A percentile compares a stretch with the other conserved stretches of the same genome.
Evolutionary conservation across 2,888 invertebrate genomes (phyloP).

Genomic region (Meiosimyza decipiens): DNA sequence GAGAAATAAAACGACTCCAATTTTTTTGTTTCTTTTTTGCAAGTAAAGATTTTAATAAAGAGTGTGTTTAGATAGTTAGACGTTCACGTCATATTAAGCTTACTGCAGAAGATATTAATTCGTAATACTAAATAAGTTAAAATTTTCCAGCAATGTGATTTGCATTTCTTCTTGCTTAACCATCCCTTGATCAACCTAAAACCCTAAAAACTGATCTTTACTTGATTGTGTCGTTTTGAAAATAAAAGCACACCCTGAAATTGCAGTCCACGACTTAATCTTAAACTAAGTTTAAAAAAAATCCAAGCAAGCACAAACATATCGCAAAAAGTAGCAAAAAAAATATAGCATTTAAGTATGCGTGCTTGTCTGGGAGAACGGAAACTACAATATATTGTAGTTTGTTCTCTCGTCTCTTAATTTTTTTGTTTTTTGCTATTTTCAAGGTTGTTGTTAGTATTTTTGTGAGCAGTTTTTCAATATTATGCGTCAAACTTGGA

Average conservation of each 20-base stretch:
- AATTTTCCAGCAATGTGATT: constrained; percentile 15
- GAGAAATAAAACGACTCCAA: too few species aligned
- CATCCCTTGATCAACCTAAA: background rate
- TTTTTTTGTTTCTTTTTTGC: too few species aligned
- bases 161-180: constrained; percentile 28
- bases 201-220: background rate
- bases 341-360: background rate
- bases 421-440: constrained; percentile 54
- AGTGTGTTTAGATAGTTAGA: too few species aligned
- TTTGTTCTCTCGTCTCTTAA: constrained; percentile 39
- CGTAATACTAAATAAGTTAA: too few species aligned
- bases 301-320: background rate
- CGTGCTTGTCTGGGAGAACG: constrained; percentile 23
- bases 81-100: too few species aligned
- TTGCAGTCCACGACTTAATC: too few species aligned
- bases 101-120: too few species aligned
- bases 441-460: constrained; percentile 56
- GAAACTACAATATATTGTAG: constrained; percentile 31
- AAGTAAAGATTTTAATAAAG: too few species aligned
- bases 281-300: constrained; percentile 7
- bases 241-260: background rate
- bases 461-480: too few species aligned
- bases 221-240: constrained; percentile 11
- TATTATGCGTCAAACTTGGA: too few species aligned
- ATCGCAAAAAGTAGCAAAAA: constrained; percentile 12